Percentiles rank a stretch among this genome's conserved stretches.
Evolutionary conservation across 2,797 vertebrate genomes (phyloP).

Genomic region (Semotilus atromaculatus): DNA sequence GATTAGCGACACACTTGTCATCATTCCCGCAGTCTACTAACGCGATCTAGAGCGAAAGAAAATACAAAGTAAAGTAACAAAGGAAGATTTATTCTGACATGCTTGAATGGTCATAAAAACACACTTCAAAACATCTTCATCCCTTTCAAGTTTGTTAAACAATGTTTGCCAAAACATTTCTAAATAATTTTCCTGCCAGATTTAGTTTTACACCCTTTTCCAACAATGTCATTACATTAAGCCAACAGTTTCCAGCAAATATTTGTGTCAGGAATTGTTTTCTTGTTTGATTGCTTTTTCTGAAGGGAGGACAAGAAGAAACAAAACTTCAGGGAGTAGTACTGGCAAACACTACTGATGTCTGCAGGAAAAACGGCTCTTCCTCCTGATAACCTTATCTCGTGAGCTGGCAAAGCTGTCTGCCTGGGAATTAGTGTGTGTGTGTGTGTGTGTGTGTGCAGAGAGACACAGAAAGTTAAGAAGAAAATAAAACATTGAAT

Average conservation of each 20-base stretch:
- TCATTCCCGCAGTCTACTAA: slow-evolving; percentile 90
- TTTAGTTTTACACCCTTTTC: not conserved
- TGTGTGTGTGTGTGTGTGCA: not conserved
- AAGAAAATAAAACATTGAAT: not conserved
- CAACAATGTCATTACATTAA: not conserved
- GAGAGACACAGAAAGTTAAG: not conserved
- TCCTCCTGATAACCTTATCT: slow-evolving; percentile 49
- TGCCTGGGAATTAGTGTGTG: not conserved
- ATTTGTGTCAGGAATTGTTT: slow-evolving; percentile 48
- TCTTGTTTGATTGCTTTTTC: slow-evolving; percentile 55
- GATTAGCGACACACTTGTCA: slow-evolving; percentile 88
- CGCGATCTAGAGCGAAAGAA: slow-evolving; percentile 68
- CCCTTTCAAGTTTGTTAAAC: not conserved
- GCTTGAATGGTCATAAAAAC: not conserved
- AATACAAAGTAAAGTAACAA: not conserved
- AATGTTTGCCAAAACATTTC: not conserved
- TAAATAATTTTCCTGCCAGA: not conserved
- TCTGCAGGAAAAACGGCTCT: slow-evolving; percentile 52
- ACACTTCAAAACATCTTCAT: not conserved
- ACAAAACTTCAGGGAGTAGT: slow-evolving; percentile 42
- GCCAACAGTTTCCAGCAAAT: not conserved
- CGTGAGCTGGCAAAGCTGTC: not conserved
- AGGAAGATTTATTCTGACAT: not conserved
- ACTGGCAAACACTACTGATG: slow-evolving; percentile 39
- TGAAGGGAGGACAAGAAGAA: slow-evolving; percentile 58